phyloP scores from a whole-genome alignment of 2,113 vertebrate genomes.

The Daubentonia madagascariensis region DNA sequence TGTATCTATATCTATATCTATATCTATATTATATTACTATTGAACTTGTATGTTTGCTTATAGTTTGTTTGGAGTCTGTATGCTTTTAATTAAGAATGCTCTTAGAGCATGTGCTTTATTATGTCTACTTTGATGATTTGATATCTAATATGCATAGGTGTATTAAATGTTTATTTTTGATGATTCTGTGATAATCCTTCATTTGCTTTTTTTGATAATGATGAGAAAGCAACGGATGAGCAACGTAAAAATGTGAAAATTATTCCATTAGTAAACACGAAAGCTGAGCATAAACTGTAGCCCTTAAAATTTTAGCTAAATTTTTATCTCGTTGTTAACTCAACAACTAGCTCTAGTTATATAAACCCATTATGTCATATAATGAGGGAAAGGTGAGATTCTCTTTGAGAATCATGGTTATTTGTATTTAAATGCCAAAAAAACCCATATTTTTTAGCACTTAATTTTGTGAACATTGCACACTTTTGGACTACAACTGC shows the following conservation, averaged over 20 bases:
- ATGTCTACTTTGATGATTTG: background rate
- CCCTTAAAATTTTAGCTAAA: background rate
- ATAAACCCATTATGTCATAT: background rate
- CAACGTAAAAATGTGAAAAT: background rate
- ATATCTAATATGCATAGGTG: background rate
- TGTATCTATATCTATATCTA: background rate
- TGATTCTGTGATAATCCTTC: background rate
- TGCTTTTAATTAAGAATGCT: background rate
- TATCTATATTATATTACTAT: background rate
- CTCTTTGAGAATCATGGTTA: background rate
- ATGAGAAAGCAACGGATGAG: background rate
- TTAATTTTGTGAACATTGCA: background rate
- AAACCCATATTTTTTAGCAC: background rate
- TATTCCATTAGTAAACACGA: constrained; percentile 19
- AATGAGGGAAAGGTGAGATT: background rate
- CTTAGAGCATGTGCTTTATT: background rate
- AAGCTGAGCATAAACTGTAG: background rate
- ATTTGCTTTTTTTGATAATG: background rate
- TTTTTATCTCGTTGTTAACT: background rate
- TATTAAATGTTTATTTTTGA: background rate
- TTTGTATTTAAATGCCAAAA: background rate
- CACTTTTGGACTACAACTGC: background rate
- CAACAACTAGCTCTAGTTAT: background rate
- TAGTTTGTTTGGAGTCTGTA: background rate
- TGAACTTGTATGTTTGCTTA: background rate